Evolutionary conservation across 2,113 vertebrate species (phyloP).

Genomic region (Cottus gobio): DNA sequence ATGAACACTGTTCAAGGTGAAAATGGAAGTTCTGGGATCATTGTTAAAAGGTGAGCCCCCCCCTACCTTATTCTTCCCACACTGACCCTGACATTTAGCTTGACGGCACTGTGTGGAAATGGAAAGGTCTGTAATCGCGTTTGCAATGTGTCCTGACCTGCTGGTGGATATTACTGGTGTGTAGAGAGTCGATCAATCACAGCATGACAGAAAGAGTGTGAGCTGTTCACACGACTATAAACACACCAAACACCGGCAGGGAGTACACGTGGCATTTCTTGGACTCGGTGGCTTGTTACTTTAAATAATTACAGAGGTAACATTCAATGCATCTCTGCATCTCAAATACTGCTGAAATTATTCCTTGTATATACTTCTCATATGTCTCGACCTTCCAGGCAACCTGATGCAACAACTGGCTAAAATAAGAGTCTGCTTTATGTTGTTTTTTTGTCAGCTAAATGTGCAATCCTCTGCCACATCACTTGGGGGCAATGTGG

Average conservation of each 20-base stretch:
- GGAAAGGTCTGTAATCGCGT: constrained; percentile 47
- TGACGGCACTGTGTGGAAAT: constrained; percentile 9
- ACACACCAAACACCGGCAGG: constrained; percentile 35
- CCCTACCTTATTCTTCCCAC: not conserved
- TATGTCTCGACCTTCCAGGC: not conserved
- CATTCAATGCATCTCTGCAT: constrained; percentile 23
- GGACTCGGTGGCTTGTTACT: constrained; percentile 38
- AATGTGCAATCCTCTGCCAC: constrained; percentile 14
- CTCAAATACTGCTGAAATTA: constrained; percentile 10
- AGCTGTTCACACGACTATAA: constrained; percentile 42
- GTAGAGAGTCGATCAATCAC: constrained; percentile 48
- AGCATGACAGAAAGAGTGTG: constrained; percentile 43
- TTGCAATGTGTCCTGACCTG: constrained; percentile 27
- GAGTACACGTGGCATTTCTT: constrained; percentile 30
- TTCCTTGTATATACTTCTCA: constrained; percentile 5
- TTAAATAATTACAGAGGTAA: constrained; percentile 51
- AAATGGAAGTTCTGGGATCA: constrained; percentile 55
- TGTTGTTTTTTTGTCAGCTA: not conserved
- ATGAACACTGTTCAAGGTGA: constrained; percentile 59
- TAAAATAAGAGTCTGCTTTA: constrained; percentile 25
- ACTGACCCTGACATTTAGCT: constrained; percentile 72
- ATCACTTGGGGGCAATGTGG: constrained; percentile 37
- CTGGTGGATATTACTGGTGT: constrained; percentile 44
- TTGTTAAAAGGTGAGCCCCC: constrained; percentile 16
- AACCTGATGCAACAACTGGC: not conserved